Evolutionary conservation across 2,113 vertebrate genomes (phyloP), one percentile per base, ranked within the genome.

Genomic region (Lepus europaeus): DNA sequence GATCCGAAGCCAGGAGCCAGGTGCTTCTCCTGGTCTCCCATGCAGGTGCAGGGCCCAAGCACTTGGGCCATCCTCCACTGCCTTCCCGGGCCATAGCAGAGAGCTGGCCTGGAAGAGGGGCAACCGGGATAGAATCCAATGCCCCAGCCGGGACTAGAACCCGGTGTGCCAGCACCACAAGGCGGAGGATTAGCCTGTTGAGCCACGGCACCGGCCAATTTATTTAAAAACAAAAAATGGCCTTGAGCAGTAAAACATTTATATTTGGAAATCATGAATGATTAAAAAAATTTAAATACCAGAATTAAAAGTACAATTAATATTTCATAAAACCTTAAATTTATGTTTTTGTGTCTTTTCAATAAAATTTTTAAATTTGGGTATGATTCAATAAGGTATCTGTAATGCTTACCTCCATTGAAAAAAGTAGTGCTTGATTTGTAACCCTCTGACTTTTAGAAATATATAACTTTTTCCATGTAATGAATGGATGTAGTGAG

Each of bases 321-420:
- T 86, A 12, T 39, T 79, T 91, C 53, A 49, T 59, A 59, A 59
- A 59, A 59, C 56, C 17, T 45, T 45, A 45, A 45, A 1, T 45
- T 45, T 20, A 76, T 2, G 72, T 45, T 79, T 96, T 86, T 70
- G 7, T 51, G 8, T 61, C 29, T 90, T 78, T 91, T 39, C 16
- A 93, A 13, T 92, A 89, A 87, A 89, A 56, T 33, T 80, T 94
- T 96, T 86, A 5, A 76, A 68, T 89, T 91, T 8, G 0, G 27
- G 6, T 78, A 5, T 93, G 39, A 94, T 23, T 84, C 36, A 66
- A 1, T 69, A 45, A 33, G 59, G 39, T 66, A 49, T 33, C 29
- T 78, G 11, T 2, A 78, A 13, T 22, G 33, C 8, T 80, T 56
- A 7, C 61, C 12, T 88, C 22, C n/a, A 63, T 49, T 94, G 33